Base-by-base conservation (phyloP, 2,888 invertebrate genomes). In the Pristionchus fissidentatus region DNA sequence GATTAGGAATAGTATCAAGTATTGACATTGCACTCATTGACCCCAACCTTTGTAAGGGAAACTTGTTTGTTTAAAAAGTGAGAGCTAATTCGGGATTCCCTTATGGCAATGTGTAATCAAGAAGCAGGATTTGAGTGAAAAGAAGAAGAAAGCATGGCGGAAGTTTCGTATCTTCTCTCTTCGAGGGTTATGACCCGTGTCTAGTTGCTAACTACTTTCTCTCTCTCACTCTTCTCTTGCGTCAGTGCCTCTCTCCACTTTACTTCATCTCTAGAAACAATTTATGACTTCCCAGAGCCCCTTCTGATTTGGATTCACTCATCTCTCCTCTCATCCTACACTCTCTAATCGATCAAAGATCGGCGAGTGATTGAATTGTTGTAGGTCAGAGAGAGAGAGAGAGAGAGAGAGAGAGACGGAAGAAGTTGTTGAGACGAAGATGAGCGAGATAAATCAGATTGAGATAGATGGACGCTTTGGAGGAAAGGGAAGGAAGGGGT, bases 261-360 rank as follows among this genome's bases (percentile, higher is more conserved):
- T n/a, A n/a, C n/a, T n/a, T 22, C 70, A 22, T 15, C 3, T 10
- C 60, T 26, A 19, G n/a, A 38, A 3, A 26, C 70, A 26, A 70
- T 70, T 70, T 70, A 70, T 70, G 38, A 49, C 75, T 49, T 75
- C 75, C 29, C 49, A 32, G 70, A 70, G n/a, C 43, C 70, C 55
- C 4, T 10, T 49, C 19, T 49, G 49, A 49, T 49, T 49, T 10
- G 19, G 49, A 49, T 10, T 15, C 73, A 26, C 73, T 35, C 15
- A 41, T 41, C 73, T 73, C 75, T 75, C 49, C 49, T 49, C 7
- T 41, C 19, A 32, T 19, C 49, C 46, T 3, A 8, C 19, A 49
- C 29, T 75, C 29, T 75, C 75, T 75, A 35, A 32, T 19, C 49
- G 32, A 52, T 49, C 49, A 70, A 26, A 41, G 26, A 32, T 22